Base-by-base conservation (phyloP, 2,113 vertebrate species). In the Gadus chalcogrammus region DNA sequence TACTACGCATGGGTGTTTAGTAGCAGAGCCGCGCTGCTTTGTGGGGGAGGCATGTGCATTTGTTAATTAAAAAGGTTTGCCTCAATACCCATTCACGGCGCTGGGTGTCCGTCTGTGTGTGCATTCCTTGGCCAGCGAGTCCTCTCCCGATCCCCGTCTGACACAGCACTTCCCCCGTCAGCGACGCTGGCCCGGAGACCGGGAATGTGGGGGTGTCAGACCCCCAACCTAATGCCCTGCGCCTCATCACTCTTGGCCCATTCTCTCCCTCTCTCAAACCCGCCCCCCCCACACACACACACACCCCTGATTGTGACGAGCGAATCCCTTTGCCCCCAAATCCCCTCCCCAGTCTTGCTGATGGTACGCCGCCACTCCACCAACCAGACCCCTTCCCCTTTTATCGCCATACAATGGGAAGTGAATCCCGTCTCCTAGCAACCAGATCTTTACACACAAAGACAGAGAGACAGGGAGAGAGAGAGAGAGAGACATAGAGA, bases 371-470 rank as follows among this genome's bases (percentile, higher is more conserved):
- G 77, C 38, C 65, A 52, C 68, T 69, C 55, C 71, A 75, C 31
- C 61, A 74, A 67, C 64, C 65, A 68, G 66, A 9, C 71, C 76
- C 31, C 75, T 66, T 68, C 61, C 73, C 67, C 61, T 61, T 89
- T 89, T 90, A 87, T 90, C 67, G 38, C 67, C 72, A 80, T 85
- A 92, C 90, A 91, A 92, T 87, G 68, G 83, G 83, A 85, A 91
- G 84, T 60, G 84, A 92, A 90, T 90, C 87, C 86, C 64, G 91
- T 92, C 89, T 92, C 91, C 89, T 89, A 91, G 91, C 91, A 92
- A 92, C 91, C 89, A 86, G 88, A 86, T 79, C 89, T 84, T 61
- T 62, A 79, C 58, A 0, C 84, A 89, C 87, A 88, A 87, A 84
- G 77, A 79, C 58, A 0, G 84, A 88, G 87, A 88, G 87, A 84